Base-by-base conservation (phyloP, 2,888 invertebrate species). In the Pyrrhia umbra region DNA sequence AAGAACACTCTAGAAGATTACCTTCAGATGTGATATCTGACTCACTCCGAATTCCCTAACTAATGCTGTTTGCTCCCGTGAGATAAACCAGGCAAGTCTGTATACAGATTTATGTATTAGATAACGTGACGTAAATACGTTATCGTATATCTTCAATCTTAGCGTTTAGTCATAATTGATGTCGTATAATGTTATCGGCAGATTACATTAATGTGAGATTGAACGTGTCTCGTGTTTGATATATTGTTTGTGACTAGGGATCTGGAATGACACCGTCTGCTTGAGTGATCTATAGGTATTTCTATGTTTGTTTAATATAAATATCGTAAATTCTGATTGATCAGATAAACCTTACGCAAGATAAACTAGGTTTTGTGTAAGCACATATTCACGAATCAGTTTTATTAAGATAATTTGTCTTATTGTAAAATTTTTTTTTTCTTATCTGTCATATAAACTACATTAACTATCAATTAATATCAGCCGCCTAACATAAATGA, bases 1-100 rank as follows among this genome's bases (percentile, higher is more conserved):
- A 52, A 62, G 52, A 52, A 62, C 63, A 70, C 66, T 62, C 70
- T 46, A 46, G 18, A 40, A 70, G 39, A 67, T 70, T 62, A 70
- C 46, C 2, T 46, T 25, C 20, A 15, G 39, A 34, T 34, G 15
- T 46, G 66, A 52, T 69, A 61, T 68, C 25, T 18, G 34, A 6
- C 34, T 67, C 68, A 13, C 60, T 46, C 30, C n/a, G 25, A 69
- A 46, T 69, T 46, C 40, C 15, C 13, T 21, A 27, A 25, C 39
- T 52, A 40, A 40, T 52, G 10, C 10, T 62, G 16, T 46, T 69
- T 52, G 20, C 30, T 62, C 30, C 18, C 15, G 21, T 25, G 52
- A 62, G 13, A 13, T 23, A 58, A 62, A 50, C 13, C 30, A 46
- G 52, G 15, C 51, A 69, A 21, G 6, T n/a, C n/a, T 43, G 13